Conservation (phyloP, 1,140 invertebrate species). For the Drosophila watanabei region DNA sequence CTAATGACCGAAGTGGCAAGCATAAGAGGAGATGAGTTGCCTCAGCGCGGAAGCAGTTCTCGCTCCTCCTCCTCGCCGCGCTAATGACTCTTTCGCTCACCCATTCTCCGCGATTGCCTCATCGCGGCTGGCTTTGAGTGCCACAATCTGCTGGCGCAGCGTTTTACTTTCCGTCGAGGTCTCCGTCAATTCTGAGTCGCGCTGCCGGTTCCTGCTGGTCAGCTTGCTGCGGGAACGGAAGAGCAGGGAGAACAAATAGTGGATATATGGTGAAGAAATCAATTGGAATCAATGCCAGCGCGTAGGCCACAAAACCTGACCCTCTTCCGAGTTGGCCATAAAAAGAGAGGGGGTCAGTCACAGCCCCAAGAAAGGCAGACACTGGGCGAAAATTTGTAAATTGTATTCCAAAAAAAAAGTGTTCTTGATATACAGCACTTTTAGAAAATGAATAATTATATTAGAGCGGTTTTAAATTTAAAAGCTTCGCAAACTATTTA, state of each 20-base stretch:
- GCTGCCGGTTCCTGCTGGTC: slow-evolving; percentile 69
- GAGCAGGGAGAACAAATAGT: slow-evolving; percentile 5
- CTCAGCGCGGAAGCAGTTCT: slow-evolving; percentile 54
- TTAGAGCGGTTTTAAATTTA: too few species aligned
- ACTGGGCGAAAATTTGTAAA: slow-evolving; percentile 11
- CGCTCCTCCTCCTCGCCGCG: slow-evolving; percentile 12
- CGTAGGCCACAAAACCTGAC: slow-evolving; percentile 36
- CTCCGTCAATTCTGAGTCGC: slow-evolving; percentile 72
- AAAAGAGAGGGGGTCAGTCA: slow-evolving; percentile 17
- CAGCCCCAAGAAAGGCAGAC: neutral
- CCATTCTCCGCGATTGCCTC: slow-evolving; percentile 82
- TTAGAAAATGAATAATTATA: too few species aligned
- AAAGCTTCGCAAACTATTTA: too few species aligned
- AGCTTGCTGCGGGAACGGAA: slow-evolving; percentile 58
- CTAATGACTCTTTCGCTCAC: slow-evolving; percentile 64
- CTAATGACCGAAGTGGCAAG: slow-evolving; percentile 36
- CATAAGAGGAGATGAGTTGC: slow-evolving; percentile 18
- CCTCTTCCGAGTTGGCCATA: slow-evolving; percentile 43
- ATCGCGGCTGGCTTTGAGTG: slow-evolving; percentile 77
- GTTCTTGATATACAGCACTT: too few species aligned
- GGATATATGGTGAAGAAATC: slow-evolving; percentile 7
- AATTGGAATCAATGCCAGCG: slow-evolving; percentile 30
- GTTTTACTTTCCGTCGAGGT: slow-evolving; percentile 79
- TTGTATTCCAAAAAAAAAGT: neutral
- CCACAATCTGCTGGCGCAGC: slow-evolving; percentile 76